Conservation (phyloP, 1,140 invertebrate genomes). For the Drosophila punjabiensis region DNA sequence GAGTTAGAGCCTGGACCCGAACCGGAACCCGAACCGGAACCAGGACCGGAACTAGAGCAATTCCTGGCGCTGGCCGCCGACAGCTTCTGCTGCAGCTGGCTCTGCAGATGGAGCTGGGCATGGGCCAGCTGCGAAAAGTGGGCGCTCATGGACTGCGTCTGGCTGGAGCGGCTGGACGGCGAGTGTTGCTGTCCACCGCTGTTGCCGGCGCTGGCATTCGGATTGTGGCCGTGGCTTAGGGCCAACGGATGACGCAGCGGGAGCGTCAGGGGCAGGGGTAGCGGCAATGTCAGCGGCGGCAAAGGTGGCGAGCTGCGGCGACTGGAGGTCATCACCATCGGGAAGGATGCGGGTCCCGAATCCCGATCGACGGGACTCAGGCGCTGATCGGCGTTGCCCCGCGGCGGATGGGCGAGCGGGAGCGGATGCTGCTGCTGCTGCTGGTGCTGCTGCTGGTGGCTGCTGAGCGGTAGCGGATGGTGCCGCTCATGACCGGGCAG, state of each 20-base stretch:
- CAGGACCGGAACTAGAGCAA: constrained; percentile 50
- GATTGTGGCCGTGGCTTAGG: constrained; percentile 13
- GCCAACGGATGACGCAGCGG: constrained; percentile 35
- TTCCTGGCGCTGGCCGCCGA: constrained; percentile 74
- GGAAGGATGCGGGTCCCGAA: constrained; percentile 21
- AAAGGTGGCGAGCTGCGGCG: constrained; percentile 87
- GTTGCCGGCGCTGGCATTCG: constrained; percentile 30
- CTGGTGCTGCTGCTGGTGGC: constrained; percentile 14
- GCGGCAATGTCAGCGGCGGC: constrained; percentile 25
- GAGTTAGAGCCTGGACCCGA: not conserved
- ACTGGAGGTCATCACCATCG: constrained; percentile 89
- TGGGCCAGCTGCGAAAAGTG: constrained; percentile 86
- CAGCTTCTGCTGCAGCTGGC: constrained; percentile 86
- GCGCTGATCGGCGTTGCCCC: constrained; percentile 17
- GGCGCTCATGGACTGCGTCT: constrained; percentile 68
- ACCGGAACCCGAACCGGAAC: not conserved
- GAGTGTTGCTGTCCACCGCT: constrained; percentile 21
- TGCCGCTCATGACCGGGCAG: constrained; percentile 52
- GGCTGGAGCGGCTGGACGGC: constrained; percentile 20
- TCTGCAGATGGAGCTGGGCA: constrained; percentile 87
- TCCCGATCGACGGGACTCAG: constrained; percentile 19
- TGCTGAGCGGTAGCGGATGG: constrained; percentile 20
- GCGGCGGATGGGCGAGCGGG: constrained; percentile 18
- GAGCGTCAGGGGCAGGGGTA: constrained; percentile 24
- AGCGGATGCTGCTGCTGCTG: constrained; percentile 21